A percentile compares a stretch with the other conserved stretches of the same genome.
These are phyloP conservation scores for Leptinotarsa undecemlineata DNA, from an alignment of 1,140 invertebrate genomes.

Conservation along the genomic window DNA sequence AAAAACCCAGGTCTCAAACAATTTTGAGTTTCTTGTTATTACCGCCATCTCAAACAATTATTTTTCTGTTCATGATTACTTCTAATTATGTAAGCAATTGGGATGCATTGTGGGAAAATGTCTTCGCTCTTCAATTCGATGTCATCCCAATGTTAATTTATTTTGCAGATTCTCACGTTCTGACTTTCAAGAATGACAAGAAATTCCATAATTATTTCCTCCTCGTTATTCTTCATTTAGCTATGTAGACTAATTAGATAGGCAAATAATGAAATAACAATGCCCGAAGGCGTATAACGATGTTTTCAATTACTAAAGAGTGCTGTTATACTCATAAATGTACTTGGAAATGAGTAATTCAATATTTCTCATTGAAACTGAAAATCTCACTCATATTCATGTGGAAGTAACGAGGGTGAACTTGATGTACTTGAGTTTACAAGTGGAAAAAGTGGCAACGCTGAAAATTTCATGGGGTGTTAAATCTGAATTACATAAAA, in stretches of 20 bases:
- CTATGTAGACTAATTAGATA: background rate
- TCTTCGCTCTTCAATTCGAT: background rate
- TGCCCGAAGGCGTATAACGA: conserved; percentile 3
- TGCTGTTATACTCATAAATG: too few relatives aligned
- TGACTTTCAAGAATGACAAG: conserved; percentile 8
- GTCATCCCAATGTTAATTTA: conserved; percentile 12
- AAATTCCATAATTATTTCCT: conserved; percentile 22
- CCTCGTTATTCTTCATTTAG: background rate
- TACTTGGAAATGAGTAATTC: too few relatives aligned
- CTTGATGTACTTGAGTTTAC: too few relatives aligned
- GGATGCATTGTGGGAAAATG: background rate
- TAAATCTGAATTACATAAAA: too few relatives aligned
- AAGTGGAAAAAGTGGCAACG: too few relatives aligned
- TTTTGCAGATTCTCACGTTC: conserved; percentile 13
- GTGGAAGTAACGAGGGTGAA: too few relatives aligned
- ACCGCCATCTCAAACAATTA: background rate
- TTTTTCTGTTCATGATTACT: conserved; percentile 7
- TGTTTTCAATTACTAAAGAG: conserved; percentile 5
- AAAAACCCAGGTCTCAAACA: too few relatives aligned
- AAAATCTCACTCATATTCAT: too few relatives aligned
- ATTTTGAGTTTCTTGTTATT: too few relatives aligned
- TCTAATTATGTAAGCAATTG: background rate
- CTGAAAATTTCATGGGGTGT: too few relatives aligned
- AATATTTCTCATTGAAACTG: too few relatives aligned
- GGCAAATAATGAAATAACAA: conserved; percentile 15